phyloP scores from a whole-genome alignment of 2,797 vertebrate species.

The Ispidina lecontei region DNA sequence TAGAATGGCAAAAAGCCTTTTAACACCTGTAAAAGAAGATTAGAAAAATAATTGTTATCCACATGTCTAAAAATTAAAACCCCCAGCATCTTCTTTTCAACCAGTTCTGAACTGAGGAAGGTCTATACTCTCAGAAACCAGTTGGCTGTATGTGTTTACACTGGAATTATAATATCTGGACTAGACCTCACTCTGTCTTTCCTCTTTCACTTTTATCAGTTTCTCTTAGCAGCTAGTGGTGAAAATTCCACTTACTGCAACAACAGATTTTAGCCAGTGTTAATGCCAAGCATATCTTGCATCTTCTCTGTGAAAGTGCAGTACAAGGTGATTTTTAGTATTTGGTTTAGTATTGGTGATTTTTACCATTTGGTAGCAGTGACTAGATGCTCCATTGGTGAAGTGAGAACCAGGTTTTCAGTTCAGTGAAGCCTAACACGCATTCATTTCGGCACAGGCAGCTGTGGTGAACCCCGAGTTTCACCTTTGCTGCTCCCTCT shows the following conservation, averaged over 20 bases:
- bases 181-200: neutral
- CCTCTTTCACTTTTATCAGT: neutral
- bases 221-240: neutral
- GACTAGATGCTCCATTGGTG: neutral
- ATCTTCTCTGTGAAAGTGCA: neutral
- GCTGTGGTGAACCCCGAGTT: neutral
- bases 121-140: neutral
- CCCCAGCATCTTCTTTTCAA: no score
- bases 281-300: neutral
- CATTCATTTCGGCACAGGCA: neutral
- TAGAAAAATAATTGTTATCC: neutral
- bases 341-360: no score
- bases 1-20: neutral
- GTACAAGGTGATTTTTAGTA: neutral
- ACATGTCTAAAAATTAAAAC: no score
- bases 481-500: neutral
- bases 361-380: neutral
- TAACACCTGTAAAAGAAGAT: neutral
- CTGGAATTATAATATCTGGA: neutral
- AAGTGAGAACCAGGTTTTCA: neutral
- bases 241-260: neutral
- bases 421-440: no score
- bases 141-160: neutral
- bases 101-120: no score
- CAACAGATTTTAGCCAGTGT: neutral